These are phyloP conservation scores for Blera fallax DNA, from an alignment of 2,888 invertebrate genomes.

Conservation along the genomic window DNA sequence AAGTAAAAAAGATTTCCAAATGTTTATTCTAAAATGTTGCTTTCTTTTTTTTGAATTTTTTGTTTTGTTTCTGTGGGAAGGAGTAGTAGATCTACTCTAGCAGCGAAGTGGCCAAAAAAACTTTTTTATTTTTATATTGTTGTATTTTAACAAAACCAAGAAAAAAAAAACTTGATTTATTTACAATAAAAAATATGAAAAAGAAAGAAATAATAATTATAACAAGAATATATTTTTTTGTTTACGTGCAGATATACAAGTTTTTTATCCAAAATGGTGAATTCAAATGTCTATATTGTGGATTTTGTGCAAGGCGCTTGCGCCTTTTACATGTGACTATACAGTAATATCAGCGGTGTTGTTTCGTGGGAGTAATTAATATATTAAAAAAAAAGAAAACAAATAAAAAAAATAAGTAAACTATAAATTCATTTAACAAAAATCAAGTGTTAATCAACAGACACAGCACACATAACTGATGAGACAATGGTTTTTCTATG, in stretches of 20 bases:
- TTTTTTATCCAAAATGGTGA: background rate
- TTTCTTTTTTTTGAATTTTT: constrained; percentile 8
- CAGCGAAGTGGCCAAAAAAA: constrained; percentile 10
- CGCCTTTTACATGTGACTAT: background rate
- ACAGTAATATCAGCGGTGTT: constrained; percentile 1
- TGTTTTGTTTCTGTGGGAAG: background rate
- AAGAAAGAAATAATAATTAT: background rate
- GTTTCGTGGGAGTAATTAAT: background rate
- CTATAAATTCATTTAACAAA: background rate
- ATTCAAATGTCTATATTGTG: constrained; percentile 1
- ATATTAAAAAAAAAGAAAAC: background rate
- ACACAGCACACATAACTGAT: constrained; percentile 24
- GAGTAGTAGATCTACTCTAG: background rate
- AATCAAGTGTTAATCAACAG: constrained; percentile 36
- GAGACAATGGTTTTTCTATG: constrained; percentile 3
- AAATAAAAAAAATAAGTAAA: constrained; percentile 9
- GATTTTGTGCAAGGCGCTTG: background rate
- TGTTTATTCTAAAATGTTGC: constrained; percentile 24
- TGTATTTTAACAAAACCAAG: constrained; percentile 12
- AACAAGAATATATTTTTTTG: background rate
- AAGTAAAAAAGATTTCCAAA: constrained; percentile 44
- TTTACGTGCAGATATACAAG: constrained; percentile 4
- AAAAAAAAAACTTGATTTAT: constrained; percentile 7
- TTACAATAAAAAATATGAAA: constrained; percentile 7
- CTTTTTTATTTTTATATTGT: background rate